Evolutionary conservation across 2,888 invertebrate genomes (phyloP).

Genomic region (Cephus pulcher): DNA sequence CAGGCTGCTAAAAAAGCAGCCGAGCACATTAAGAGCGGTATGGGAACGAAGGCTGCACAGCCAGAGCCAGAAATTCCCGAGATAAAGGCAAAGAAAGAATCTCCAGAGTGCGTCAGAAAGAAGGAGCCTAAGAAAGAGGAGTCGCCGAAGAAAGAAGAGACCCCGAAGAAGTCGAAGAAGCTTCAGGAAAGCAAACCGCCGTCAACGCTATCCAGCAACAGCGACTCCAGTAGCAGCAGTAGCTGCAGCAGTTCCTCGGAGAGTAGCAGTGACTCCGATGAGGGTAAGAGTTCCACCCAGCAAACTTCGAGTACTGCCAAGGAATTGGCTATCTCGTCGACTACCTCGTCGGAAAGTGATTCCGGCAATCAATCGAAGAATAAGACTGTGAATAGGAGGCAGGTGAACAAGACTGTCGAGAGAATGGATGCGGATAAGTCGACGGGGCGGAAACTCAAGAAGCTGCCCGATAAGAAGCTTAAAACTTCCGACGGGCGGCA

Average conservation of each 20-base stretch:
- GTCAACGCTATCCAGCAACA: conserved; percentile 70
- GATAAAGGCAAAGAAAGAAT: conserved; percentile 54
- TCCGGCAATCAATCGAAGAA: conserved; percentile 47
- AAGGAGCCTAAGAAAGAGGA: conserved; percentile 41
- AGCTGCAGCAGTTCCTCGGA: conserved; percentile 66
- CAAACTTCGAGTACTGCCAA: conserved; percentile 42
- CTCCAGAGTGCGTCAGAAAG: conserved; percentile 37
- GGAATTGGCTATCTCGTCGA: conserved; percentile 52
- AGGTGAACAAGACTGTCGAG: conserved; percentile 27
- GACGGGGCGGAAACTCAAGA: conserved; percentile 70
- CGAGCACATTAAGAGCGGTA: conserved; percentile 87
- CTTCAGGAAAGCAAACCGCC: conserved; percentile 57
- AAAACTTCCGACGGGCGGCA: conserved; percentile 85
- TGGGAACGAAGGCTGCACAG: conserved; percentile 70
- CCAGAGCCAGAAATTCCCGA: conserved; percentile 63
- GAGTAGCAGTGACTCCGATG: conserved; percentile 61
- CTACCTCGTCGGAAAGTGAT: conserved; percentile 60
- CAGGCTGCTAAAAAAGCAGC: conserved; percentile 94
- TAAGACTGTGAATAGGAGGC: conserved; percentile 32
- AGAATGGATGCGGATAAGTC: conserved; percentile 27
- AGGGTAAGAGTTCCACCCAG: conserved; percentile 51
- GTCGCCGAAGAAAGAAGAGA: conserved; percentile 53
- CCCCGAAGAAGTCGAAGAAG: conserved; percentile 58
- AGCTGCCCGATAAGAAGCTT: conserved; percentile 84
- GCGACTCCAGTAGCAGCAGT: conserved; percentile 68